Conservation (phyloP, 2,113 vertebrate genomes). For the Mobula hypostoma region DNA sequence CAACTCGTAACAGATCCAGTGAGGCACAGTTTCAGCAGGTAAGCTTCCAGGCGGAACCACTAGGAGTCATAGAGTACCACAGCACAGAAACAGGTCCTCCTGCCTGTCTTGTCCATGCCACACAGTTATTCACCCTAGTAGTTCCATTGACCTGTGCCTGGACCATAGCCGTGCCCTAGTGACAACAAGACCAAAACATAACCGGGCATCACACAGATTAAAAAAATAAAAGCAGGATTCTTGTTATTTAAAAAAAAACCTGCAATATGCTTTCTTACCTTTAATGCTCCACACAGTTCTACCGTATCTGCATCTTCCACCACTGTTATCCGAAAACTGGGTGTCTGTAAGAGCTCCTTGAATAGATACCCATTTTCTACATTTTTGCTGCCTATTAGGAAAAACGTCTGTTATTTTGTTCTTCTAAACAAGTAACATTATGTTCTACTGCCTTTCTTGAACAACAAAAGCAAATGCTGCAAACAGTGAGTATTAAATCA, state of each 20-base stretch:
- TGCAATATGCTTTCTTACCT: constrained; percentile 54
- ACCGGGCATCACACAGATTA: not conserved
- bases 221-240: not conserved
- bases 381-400: constrained; percentile 68
- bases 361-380: constrained; percentile 77
- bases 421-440: not conserved
- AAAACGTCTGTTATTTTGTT: not conserved
- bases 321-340: constrained; percentile 79
- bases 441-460: not conserved
- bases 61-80: not conserved
- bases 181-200: not conserved
- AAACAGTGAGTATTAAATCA: not conserved
- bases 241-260: not conserved
- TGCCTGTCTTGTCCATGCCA: not conserved
- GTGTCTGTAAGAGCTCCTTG: constrained; percentile 81
- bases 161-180: not conserved
- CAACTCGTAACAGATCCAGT: too few relatives aligned
- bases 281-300: constrained; percentile 79
- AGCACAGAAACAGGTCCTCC: too few relatives aligned
- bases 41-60: too few relatives aligned
- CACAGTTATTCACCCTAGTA: not conserved
- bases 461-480: not conserved
- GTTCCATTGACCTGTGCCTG: too few relatives aligned
- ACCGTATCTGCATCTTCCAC: constrained; percentile 78
- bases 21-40: too few relatives aligned